A percentile compares a stretch with the other conserved stretches of the same genome.
These are phyloP conservation scores for Bettongia penicillata DNA, from an alignment of 2,113 vertebrate species.

Conservation along the genomic window DNA sequence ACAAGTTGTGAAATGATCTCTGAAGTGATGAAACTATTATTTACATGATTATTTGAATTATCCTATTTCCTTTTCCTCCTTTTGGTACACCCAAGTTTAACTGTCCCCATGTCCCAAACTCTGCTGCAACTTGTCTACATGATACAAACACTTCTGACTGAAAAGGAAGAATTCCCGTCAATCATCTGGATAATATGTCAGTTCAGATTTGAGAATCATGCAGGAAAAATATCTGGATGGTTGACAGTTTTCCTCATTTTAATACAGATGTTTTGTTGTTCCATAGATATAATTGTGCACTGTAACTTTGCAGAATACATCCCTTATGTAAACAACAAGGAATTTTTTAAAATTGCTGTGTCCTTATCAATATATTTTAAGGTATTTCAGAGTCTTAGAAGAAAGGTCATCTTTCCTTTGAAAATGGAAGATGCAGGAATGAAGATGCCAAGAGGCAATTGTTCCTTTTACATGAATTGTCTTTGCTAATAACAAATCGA, in stretches of 20 bases:
- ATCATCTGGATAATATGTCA: neutral
- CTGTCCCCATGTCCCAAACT: too few relatives aligned
- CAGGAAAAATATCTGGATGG: conserved; percentile 2
- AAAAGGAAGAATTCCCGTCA: neutral
- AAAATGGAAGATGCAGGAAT: neutral
- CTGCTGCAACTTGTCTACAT: neutral
- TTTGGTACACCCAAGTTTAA: neutral
- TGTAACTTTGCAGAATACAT: neutral
- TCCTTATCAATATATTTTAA: neutral
- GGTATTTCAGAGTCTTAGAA: neutral
- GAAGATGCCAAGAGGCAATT: neutral
- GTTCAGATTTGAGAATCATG: neutral
- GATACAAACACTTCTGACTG: neutral
- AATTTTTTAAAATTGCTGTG: neutral
- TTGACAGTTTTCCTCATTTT: neutral
- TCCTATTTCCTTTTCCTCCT: neutral
- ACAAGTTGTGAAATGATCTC: neutral
- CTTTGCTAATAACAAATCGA: neutral
- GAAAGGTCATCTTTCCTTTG: neutral
- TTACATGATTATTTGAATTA: neutral
- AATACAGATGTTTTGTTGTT: neutral
- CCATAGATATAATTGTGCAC: neutral
- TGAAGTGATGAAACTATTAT: neutral
- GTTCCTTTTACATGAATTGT: neutral
- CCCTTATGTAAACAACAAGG: neutral